Base-by-base conservation (phyloP, 1,140 invertebrate genomes). In the Drosophila sulfurigaster region DNA sequence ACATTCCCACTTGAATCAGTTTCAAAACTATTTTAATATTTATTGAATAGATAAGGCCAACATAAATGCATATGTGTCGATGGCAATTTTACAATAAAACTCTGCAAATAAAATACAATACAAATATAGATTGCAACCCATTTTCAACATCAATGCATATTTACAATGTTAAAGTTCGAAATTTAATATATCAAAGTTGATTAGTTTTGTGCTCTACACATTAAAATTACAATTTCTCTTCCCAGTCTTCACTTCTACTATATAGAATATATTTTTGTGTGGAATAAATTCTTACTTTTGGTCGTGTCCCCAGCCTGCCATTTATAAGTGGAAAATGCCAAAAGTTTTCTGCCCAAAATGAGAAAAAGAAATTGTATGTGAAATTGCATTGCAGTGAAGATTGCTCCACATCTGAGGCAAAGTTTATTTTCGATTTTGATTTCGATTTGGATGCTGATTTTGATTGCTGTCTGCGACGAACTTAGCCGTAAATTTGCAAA, bases 1-100 rank as follows among this genome's bases (percentile, higher is more conserved):
- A 65, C 43, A 28, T 57, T 56, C 11, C 13, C 41, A 20, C 52
- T 68, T 35, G 41, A 57, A 57, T 66, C 62, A 43, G 45, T 51
- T 63, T 45, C 46, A 30, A 41, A 56, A 15, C 52, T 41, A 68
- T 58, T 73, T 73, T 59, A 73, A 68, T 73, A 73, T 73, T 73
- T 67, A 73, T 73, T 67, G 70, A 73, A 73, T 67, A 51, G 35
- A 67, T 59, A 67, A 52, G 16, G 54, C 54, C 28, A 51, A 28
- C 15, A 58, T 43, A 10, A 16, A 58, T 45, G 54, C 8, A 66
- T 16, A 45, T 52, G n/a, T n/a, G 16, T 20, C 11, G 15, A 7
- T 63, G 4, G 8, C 30, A 45, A 38, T 30, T 16, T 11, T 10
- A 13, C 7, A 38, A 20, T 20, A 25, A 25, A 25, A 48, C 58